Conservation (phyloP, 2,888 invertebrate species). For the Drosophila demipolita region DNA sequence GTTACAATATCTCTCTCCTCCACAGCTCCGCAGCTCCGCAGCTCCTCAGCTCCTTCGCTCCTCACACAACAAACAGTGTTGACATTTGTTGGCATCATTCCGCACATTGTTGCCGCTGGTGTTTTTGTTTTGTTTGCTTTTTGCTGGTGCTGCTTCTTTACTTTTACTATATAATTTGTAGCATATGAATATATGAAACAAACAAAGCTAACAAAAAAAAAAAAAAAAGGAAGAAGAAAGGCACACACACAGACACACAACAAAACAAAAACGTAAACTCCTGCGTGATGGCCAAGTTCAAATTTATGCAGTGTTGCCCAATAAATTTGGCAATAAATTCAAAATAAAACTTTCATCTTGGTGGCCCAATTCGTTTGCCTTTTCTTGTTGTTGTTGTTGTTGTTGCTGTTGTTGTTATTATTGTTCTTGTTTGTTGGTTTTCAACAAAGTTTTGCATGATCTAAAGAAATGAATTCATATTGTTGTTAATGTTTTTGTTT, state of each 20-base stretch:
- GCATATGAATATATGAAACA: conserved; percentile 79
- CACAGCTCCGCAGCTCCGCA: neutral
- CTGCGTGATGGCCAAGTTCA: conserved; percentile 70
- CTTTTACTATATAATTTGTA: conserved; percentile 80
- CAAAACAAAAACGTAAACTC: conserved; percentile 57
- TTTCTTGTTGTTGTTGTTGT: conserved; percentile 24
- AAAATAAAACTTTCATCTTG: conserved; percentile 78
- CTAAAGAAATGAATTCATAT: conserved; percentile 44
- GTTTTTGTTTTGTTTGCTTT: conserved; percentile 69
- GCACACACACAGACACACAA: conserved; percentile 15
- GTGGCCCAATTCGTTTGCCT: conserved; percentile 37
- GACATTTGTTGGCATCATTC: conserved; percentile 79
- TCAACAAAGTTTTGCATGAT: conserved; percentile 44
- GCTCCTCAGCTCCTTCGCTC: neutral
- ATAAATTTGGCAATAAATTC: conserved; percentile 80
- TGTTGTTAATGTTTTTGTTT: conserved; percentile 21
- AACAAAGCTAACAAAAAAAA: conserved; percentile 42
- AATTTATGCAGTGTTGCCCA: conserved; percentile 80
- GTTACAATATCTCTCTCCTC: neutral
- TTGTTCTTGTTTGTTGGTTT: conserved; percentile 48
- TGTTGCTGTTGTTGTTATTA: conserved; percentile 17
- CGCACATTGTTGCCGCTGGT: conserved; percentile 76
- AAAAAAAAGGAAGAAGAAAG: neutral
- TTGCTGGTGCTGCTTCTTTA: conserved; percentile 68
- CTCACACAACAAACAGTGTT: conserved; percentile 48